Evolutionary conservation across 2,797 vertebrate species (phyloP).

Genomic region (Masticophis lateralis): DNA sequence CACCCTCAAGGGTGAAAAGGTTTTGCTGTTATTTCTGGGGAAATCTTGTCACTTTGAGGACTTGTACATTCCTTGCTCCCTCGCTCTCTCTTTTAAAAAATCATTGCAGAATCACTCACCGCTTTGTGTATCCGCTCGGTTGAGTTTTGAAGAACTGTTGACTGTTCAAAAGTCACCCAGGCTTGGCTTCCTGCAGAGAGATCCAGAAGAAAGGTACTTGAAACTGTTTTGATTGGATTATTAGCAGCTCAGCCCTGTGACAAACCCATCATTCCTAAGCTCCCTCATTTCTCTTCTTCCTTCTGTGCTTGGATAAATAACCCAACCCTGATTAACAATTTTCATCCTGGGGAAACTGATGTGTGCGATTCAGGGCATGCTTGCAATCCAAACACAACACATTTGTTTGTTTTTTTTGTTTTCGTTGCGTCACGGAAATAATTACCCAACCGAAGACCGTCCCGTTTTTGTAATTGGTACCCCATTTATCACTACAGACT

Average conservation of each 20-base stretch:
- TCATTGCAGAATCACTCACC: background rate
- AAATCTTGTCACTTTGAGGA: background rate
- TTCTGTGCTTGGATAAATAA: background rate
- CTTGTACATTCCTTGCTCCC: background rate
- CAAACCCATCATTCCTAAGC: background rate
- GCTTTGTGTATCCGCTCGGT: background rate
- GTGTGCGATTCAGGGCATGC: background rate
- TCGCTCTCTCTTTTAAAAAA: background rate
- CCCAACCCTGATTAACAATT: background rate
- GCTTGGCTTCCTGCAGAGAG: background rate
- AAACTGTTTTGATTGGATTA: background rate
- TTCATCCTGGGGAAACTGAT: background rate
- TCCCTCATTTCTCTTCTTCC: background rate
- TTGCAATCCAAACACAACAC: background rate
- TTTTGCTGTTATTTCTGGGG: background rate
- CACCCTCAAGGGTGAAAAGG: background rate
- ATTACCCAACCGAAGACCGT: background rate
- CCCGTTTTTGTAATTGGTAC: background rate
- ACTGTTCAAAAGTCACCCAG: background rate
- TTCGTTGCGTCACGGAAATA: background rate
- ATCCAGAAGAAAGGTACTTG: constrained; percentile 1
- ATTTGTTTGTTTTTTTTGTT: background rate
- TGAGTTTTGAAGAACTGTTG: constrained; percentile 22
- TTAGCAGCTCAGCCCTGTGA: background rate
- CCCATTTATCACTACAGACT: background rate